phyloP scores from a whole-genome alignment of 2,888 invertebrate species.

The Tetheella fluctuosa region DNA sequence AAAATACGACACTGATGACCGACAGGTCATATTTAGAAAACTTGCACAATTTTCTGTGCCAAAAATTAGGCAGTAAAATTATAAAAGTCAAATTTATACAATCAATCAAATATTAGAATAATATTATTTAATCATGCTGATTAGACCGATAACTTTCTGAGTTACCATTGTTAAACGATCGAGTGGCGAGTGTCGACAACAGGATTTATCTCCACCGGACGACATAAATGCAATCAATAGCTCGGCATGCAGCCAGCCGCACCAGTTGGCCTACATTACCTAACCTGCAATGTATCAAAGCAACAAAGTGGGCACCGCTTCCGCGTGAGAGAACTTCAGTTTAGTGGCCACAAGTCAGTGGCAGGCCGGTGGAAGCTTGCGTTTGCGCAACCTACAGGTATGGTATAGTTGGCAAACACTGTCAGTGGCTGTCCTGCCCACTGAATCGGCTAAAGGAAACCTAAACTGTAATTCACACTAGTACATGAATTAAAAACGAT shows the following conservation, averaged over 20 bases:
- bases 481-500: neutral
- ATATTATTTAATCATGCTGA: neutral
- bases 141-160: neutral
- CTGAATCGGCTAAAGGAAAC: slow-evolving; percentile 23
- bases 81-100: neutral
- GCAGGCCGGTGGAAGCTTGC: slow-evolving; percentile 38
- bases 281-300: slow-evolving; percentile 35
- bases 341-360: slow-evolving; percentile 48
- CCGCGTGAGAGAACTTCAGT: slow-evolving; percentile 45
- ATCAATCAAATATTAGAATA: neutral
- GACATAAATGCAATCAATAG: slow-evolving; percentile 20
- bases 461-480: slow-evolving; percentile 14
- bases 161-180: neutral
- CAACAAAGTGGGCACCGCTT: slow-evolving; percentile 30
- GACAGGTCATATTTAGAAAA: slow-evolving; percentile 5
- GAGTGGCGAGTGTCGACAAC: neutral
- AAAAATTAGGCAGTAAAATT: neutral
- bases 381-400: slow-evolving; percentile 38
- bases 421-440: slow-evolving; percentile 31
- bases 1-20: neutral
- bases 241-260: slow-evolving; percentile 43
- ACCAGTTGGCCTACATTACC: slow-evolving; percentile 48
- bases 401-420: slow-evolving; percentile 29
- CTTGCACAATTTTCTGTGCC: slow-evolving; percentile 8
- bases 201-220: neutral